A percentile compares a stretch with the other conserved stretches of the same genome.
phyloP scores from a whole-genome alignment of 2,888 invertebrate genomes.

The Drosophila nr. fundita region DNA sequence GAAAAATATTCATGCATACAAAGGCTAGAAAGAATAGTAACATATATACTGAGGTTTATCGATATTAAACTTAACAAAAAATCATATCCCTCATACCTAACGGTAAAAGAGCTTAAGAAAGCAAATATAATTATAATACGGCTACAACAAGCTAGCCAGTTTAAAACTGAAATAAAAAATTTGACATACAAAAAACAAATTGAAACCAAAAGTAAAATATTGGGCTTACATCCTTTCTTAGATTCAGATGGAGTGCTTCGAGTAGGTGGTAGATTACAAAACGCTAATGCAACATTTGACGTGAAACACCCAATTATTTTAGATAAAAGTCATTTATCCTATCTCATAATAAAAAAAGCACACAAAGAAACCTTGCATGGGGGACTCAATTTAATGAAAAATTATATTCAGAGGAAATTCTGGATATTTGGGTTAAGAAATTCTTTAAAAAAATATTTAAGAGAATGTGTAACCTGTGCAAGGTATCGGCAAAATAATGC shows the following conservation, averaged over 20 bases:
- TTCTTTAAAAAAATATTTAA: slow-evolving; percentile 1
- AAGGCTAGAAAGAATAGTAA: background rate
- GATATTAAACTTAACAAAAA: slow-evolving; percentile 3
- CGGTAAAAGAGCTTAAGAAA: background rate
- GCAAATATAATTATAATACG: background rate
- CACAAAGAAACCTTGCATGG: slow-evolving; percentile 17
- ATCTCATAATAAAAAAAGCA: slow-evolving; percentile 2
- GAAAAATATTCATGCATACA: background rate
- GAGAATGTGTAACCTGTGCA: background rate
- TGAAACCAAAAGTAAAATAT: background rate
- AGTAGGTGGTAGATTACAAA: background rate
- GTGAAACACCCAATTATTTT: slow-evolving; percentile 9
- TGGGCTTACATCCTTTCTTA: slow-evolving; percentile 5
- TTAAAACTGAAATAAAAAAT: background rate
- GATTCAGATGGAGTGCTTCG: background rate
- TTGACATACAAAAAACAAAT: background rate
- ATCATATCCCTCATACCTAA: background rate
- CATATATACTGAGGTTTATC: background rate
- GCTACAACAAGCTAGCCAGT: background rate
- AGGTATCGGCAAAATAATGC: slow-evolving; percentile 1
- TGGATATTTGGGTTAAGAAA: slow-evolving; percentile 16
- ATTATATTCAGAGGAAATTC: slow-evolving; percentile 15
- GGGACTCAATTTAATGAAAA: slow-evolving; percentile 15
- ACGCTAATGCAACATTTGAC: background rate
- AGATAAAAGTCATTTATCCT: background rate